A percentile compares a stretch with the other conserved stretches of the same genome.
These are phyloP conservation scores for Pemphigus obesinymphae DNA, from an alignment of 1,140 invertebrate species.

Conservation along the genomic window DNA sequence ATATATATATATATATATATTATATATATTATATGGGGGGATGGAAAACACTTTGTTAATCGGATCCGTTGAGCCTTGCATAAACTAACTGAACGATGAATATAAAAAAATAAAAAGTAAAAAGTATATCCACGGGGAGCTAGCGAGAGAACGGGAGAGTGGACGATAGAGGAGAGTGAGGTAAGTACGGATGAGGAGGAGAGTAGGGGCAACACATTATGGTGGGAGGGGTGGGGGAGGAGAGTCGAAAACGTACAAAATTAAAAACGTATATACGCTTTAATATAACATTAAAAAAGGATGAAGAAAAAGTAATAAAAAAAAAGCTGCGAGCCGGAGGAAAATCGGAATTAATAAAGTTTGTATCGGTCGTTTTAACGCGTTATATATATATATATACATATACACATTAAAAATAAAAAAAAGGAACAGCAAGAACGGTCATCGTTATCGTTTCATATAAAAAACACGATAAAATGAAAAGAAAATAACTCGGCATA, in stretches of 20 bases:
- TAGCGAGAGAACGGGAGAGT: not conserved
- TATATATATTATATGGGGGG: not conserved
- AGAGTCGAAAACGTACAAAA: conserved; percentile 26
- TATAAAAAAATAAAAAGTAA: conserved; percentile 23
- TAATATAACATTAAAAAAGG: conserved; percentile 34
- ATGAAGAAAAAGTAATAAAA: conserved; percentile 39
- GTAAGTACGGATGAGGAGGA: not conserved
- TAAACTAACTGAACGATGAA: conserved; percentile 18
- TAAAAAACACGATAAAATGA: conserved; percentile 10
- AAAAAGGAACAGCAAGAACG: not conserved
- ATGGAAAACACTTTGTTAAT: conserved; percentile 40
- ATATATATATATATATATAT: conserved; percentile 2
- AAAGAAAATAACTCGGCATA: conserved; percentile 2
- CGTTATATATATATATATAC: not conserved
- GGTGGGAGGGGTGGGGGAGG: not conserved
- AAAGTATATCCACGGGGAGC: not conserved
- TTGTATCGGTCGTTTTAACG: conserved; percentile 38
- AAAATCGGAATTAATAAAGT: conserved; percentile 42
- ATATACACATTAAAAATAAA: too few species aligned
- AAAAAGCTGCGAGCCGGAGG: conserved; percentile 8
- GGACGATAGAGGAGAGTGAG: not conserved
- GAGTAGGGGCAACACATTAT: too few species aligned
- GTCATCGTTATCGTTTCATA: conserved; percentile 39
- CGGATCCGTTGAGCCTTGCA: conserved; percentile 38
- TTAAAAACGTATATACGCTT: conserved; percentile 39